Evolutionary conservation across 2,888 invertebrate species (phyloP), one percentile per base, ranked within the genome.

Genomic region (Schizaphis graminum): DNA sequence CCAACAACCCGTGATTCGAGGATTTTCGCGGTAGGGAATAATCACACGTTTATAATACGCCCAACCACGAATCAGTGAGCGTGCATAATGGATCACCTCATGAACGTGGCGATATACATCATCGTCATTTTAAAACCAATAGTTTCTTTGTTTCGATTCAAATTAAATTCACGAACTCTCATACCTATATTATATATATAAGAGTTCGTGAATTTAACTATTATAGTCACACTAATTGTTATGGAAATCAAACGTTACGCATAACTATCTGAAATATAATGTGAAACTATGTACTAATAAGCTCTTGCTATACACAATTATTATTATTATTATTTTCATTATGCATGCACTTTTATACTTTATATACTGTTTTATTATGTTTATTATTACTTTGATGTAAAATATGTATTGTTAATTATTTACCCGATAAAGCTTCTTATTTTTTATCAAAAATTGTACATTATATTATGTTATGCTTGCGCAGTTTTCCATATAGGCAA

Each of bases 91-190:
- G 87, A 92, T 92, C 87, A 67, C 61, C 92, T 87, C 91, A 57
- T 56, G 47, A 91, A 67, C 67, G 67, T 92, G 84, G 84, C 41
- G 53, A 91, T 56, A 87, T 67, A 92, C 57, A 87, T 67, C 87
- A 67, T 92, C 61, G 87, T 87, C 87, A 88, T 92, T 47, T 35
- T 87, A 88, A 67, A 92, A 88, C 92, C 61, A 92, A 92, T 92
- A 61, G 61, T 92, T 92, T 92, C 92, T 92, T 92, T 92, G 92
- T 92, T 91, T 92, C 67, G 35, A 28, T 61, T 67, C 87, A 49
- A 87, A 92, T 86, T 57, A 86, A 87, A 92, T 92, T 67, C 92
- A 67, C 61, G 87, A 92, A 92, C 41, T 67, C 61, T 87, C 87
- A 87, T 35, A 86, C 56, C 28, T 88, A 24, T 85, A 4, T 85